Conservation (phyloP, 2,797 vertebrate genomes). For the Eulemur coronatus region DNA sequence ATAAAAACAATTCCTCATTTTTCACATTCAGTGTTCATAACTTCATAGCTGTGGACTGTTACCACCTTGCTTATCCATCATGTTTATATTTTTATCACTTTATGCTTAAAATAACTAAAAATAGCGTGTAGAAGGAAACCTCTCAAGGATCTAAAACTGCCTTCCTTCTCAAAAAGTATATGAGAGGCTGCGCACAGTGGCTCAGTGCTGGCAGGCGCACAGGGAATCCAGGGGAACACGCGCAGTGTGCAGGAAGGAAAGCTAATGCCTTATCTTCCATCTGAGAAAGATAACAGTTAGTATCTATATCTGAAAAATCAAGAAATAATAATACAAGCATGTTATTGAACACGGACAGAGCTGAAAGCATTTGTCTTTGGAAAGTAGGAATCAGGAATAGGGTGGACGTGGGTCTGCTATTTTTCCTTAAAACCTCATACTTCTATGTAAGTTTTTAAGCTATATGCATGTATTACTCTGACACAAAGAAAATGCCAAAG, state of each 20-base stretch:
- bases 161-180: not conserved
- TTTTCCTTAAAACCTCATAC: not conserved
- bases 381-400: not conserved
- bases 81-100: not conserved
- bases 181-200: not conserved
- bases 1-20: not conserved
- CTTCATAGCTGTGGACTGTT: not conserved
- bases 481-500: constrained; percentile 54
- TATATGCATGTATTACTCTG: not conserved
- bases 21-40: not conserved
- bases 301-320: not conserved
- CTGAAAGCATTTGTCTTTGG: not conserved
- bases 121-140: not conserved
- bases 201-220: no score
- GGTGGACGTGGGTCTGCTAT: not conserved
- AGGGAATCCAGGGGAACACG: not conserved
- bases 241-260: not conserved
- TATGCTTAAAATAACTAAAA: not conserved
- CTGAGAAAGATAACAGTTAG: not conserved
- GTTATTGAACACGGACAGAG: not conserved
- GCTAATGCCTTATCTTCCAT: not conserved
- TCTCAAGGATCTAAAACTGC: not conserved
- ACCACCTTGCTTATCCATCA: not conserved
- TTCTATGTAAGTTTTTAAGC: constrained; percentile 7
- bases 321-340: not conserved